Percentiles rank a stretch among this genome's conserved stretches.
phyloP scores from a whole-genome alignment of 2,888 invertebrate species.

The Euproctis similis region DNA sequence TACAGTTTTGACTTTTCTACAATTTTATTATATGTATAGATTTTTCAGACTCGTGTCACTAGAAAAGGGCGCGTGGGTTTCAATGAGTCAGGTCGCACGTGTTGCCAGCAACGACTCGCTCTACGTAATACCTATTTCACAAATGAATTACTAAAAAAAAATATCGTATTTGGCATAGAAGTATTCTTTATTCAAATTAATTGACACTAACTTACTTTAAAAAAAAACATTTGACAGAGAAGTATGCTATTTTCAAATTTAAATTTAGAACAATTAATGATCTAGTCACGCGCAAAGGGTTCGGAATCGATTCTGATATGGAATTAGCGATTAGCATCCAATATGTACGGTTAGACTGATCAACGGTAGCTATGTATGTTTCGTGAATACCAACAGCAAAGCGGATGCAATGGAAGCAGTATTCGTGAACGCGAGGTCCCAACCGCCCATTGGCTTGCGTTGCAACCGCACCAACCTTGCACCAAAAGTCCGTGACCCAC shows the following conservation, averaged over 20 bases:
- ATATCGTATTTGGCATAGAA: too few species aligned
- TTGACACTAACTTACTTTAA: too few species aligned
- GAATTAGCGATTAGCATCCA: conserved; percentile 46
- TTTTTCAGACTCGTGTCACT: too few species aligned
- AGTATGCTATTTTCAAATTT: conserved; percentile 4
- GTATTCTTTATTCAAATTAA: too few species aligned
- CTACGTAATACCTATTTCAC: conserved; percentile 1
- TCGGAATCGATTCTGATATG: conserved; percentile 24
- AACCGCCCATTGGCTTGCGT: conserved; percentile 20
- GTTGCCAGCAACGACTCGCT: too few species aligned
- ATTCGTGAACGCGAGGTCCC: conserved; percentile 36
- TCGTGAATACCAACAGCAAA: conserved; percentile 54
- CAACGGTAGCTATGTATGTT: conserved; percentile 62
- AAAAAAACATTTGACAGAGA: conserved; percentile 1
- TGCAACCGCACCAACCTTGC: conserved; percentile 62
- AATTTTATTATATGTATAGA: too few species aligned
- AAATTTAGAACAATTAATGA: conserved; percentile 9
- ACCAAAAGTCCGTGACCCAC: conserved; percentile 70
- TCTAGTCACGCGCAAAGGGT: conserved; percentile 26
- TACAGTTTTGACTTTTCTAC: too few species aligned
- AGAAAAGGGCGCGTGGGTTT: conserved; percentile 36
- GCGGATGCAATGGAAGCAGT: conserved; percentile 61
- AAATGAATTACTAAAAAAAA: too few species aligned
- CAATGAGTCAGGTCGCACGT: conserved; percentile 27
- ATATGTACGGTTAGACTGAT: conserved; percentile 51